Evolutionary conservation across 1,140 invertebrate species (phyloP), one percentile per base, ranked within the genome.

Genomic region (Cotesia typhae): DNA sequence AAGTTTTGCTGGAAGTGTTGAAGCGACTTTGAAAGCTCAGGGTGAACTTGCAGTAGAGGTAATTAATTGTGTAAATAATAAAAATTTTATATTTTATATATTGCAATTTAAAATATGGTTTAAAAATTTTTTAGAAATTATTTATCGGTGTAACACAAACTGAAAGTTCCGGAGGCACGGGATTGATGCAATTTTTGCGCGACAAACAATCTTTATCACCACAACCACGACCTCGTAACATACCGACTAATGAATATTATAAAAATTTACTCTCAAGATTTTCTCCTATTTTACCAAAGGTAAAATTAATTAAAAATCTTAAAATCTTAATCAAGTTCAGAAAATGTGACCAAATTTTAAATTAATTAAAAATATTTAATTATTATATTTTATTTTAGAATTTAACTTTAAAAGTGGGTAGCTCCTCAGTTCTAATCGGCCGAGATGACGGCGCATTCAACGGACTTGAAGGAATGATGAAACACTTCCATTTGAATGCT

Each of bases 21-120:
- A 95, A 84, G 92, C 92, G 0, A 92, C 92, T 4, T 83, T 95
- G 10, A 90, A 91, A 77, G 92, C 92, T 20, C 92, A 93, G 76
- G 92, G 92, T 9, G 92, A 93, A 55, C 85, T 94, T 38, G 93
- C 92, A 71, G 90, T 95, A 59, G 92, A 95, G 89, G 93, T 94
- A 85, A 51, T 6, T 47, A 38, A 17, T 67, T 28, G 6, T 6
- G 4, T 37, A 9, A 14, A 38, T 37, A 0, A 28, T 60, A 20
- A 28, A 60, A 60, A 60, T 38, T 10, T 4, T 12, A 4, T 0
- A 3, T 51, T 17, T 64, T 14, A 64, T 38, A 37, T 75, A 70
- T 76, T 77, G 74, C 79, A 75, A 77, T 75, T 75, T 74, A 77
- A 73, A 61, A 79, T 70, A 73, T 53, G 17, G 17, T 17, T 17